A percentile compares a stretch with the other conserved stretches of the same genome.
Evolutionary conservation across 2,888 invertebrate genomes (phyloP).

Genomic region (Periphyllus acericola): DNA sequence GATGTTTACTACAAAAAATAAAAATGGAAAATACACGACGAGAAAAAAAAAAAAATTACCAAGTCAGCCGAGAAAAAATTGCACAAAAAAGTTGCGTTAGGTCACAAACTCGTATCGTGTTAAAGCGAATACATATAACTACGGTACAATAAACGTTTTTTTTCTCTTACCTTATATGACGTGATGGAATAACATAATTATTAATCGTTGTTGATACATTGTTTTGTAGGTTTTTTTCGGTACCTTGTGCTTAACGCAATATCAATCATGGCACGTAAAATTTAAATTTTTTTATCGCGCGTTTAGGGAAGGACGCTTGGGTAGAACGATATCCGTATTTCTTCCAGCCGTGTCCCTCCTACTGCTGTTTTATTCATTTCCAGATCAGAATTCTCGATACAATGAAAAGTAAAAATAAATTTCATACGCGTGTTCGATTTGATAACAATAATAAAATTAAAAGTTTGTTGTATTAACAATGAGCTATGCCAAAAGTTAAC

Average conservation of each 20-base stretch:
- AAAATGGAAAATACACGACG: background rate
- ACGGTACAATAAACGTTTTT: background rate
- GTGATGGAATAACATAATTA: background rate
- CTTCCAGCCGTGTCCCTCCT: too few relatives aligned
- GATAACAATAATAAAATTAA: too few relatives aligned
- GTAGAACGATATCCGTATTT: too few relatives aligned
- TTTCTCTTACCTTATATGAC: background rate
- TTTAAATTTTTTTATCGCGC: background rate
- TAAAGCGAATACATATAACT: too few relatives aligned
- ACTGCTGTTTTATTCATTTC: background rate
- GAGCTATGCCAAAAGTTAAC: too few relatives aligned
- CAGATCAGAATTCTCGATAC: too few relatives aligned
- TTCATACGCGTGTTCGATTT: too few relatives aligned
- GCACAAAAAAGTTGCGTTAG: background rate
- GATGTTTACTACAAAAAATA: background rate
- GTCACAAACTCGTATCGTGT: background rate
- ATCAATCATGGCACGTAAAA: background rate
- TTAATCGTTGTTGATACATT: background rate
- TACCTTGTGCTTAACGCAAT: background rate
- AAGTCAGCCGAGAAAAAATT: background rate
- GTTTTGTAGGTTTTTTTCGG: background rate
- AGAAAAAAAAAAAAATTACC: background rate
- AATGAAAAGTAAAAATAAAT: too few relatives aligned
- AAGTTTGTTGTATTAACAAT: too few relatives aligned
- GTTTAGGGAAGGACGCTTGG: background rate